Evolutionary conservation across 2,113 vertebrate genomes (phyloP), one percentile per base, ranked within the genome.

Genomic region (Mormyrus lacerda): DNA sequence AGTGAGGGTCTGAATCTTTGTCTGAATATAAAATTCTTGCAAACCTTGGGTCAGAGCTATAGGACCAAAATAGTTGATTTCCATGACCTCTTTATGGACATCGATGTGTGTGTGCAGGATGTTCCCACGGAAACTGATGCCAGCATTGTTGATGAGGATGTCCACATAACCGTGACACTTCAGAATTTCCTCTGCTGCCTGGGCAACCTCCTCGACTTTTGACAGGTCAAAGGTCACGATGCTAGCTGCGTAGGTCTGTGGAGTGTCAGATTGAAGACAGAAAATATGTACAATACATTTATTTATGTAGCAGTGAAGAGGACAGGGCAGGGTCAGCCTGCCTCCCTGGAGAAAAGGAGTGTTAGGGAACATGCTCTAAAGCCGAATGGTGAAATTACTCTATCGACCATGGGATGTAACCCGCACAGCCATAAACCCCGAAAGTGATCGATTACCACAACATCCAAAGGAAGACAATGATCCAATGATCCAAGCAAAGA

Each of bases 51-150:
- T 99, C 45, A 99, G 94, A 91, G 97, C 97, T 21, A 99, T 24
- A 0, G 98, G 96, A 27, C 98, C 98, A 90, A 99, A 99, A 92
- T 99, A 99, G 93, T 99, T 99, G 44, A 96, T 98, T 88, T 98
- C 97, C 97, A 99, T 99, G 89, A 99, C 96, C 44, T 95, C 96
- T 91, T 95, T 96, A 91, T 99, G 98, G 90, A 99, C 97, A 0
- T 97, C 96, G 13, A 97, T 76, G 13, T 93, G 90, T 0, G 98
- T 99, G 39, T 98, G 97, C 88, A 95, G 89, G 21, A 98, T 95
- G 35, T 95, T 91, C 11, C 99, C 99, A 7, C 98, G 97, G 93
- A 97, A 99, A 93, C 99, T 99, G 93, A 99, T 94, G 35, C 98
- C 99, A 0, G 98, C 99, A 0, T 99, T 99, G 93, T 99, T 99